phyloP scores from a whole-genome alignment of 2,888 invertebrate species.

The Ceraclea dissimilis region DNA sequence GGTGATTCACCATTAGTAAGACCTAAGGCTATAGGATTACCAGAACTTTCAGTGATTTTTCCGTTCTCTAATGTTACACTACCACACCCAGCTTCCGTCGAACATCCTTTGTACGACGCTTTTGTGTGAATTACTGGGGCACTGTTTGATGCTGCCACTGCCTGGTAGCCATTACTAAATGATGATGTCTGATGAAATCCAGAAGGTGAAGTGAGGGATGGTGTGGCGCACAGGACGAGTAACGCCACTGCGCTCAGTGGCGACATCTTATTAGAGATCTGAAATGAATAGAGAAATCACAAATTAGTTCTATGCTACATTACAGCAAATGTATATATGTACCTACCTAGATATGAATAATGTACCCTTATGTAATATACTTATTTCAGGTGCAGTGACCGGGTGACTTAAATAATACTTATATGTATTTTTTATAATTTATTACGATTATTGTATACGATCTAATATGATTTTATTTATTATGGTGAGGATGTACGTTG shows the following conservation, averaged over 20 bases:
- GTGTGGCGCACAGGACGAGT: slow-evolving; percentile 26
- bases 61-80: slow-evolving; percentile 46
- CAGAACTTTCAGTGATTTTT: slow-evolving; percentile 38
- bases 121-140: slow-evolving; percentile 40
- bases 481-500: too few species aligned
- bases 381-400: too few species aligned
- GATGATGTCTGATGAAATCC: slow-evolving; percentile 14
- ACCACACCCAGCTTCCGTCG: slow-evolving; percentile 42
- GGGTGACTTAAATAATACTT: too few species aligned
- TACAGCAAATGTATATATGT: too few species aligned
- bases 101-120: slow-evolving; percentile 41
- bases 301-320: background rate
- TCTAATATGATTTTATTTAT: too few species aligned
- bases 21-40: slow-evolving; percentile 38
- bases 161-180: slow-evolving; percentile 1
- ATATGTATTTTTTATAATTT: too few species aligned
- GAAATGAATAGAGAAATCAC: slow-evolving; percentile 3
- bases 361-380: too few species aligned
- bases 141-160: slow-evolving; percentile 26
- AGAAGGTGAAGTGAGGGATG: slow-evolving; percentile 26
- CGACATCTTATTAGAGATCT: slow-evolving; percentile 29
- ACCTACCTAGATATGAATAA: too few species aligned
- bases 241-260: slow-evolving; percentile 34
- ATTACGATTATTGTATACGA: too few species aligned
- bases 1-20: slow-evolving; percentile 32